Percentiles rank a stretch among this genome's conserved stretches.
These are phyloP conservation scores for Palythoa grandis DNA, from an alignment of 92 coral and sea anemone genomes.

Conservation along the genomic window DNA sequence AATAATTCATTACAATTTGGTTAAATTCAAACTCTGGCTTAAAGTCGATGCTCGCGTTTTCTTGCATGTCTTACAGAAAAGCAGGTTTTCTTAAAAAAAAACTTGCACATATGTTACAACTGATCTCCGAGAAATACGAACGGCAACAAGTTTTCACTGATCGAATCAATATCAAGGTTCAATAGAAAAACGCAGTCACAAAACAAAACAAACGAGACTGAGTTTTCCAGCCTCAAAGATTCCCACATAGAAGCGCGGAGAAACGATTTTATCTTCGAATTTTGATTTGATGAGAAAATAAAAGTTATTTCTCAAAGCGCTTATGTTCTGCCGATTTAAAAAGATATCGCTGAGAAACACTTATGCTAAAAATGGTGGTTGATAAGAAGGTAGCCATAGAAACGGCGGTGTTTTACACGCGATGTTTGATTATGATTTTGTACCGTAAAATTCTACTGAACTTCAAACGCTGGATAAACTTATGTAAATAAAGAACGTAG, in stretches of 20 bases:
- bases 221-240: neutral
- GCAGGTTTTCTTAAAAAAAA: too few species aligned
- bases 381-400: neutral
- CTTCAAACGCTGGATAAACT: too few species aligned
- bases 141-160: too few species aligned
- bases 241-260: neutral
- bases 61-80: neutral
- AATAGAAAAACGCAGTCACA: neutral
- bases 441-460: too few species aligned
- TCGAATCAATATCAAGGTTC: too few species aligned
- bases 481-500: too few species aligned
- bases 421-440: too few species aligned
- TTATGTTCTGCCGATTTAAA: too few species aligned
- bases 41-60: neutral
- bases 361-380: neutral
- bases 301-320: neutral
- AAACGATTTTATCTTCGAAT: neutral
- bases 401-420: neutral
- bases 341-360: too few species aligned
- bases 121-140: too few species aligned
- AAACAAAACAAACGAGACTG: neutral
- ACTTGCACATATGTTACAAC: too few species aligned
- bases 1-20: constrained; percentile 1
- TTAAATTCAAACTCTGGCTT: neutral
- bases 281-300: neutral